Evolutionary conservation across 92 coral and sea anemone genomes (phyloP).

Genomic region (Desmophyllum pertusum): DNA sequence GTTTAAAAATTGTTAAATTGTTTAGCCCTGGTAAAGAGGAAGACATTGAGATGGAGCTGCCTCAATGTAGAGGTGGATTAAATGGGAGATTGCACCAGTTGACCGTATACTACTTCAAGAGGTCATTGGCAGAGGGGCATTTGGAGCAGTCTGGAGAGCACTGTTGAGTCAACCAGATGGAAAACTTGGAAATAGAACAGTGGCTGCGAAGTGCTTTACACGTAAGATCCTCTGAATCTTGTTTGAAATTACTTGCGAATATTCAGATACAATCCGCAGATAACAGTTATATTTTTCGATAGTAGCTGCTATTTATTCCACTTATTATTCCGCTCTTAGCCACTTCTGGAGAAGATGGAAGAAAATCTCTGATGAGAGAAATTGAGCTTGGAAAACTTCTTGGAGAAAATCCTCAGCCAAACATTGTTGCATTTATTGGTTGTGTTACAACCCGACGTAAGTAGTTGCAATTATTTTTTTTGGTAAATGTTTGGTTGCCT

Average conservation of each 20-base stretch:
- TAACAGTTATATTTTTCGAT: no score
- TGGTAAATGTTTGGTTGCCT: no score
- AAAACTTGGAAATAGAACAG: neutral
- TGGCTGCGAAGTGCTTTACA: constrained; percentile 12
- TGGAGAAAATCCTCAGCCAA: neutral
- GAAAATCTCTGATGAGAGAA: constrained; percentile 1
- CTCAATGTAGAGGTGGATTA: neutral
- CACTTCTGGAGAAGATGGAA: neutral
- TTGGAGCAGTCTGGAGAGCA: constrained; percentile 25
- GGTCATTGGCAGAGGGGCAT: constrained; percentile 27
- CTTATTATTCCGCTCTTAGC: no score
- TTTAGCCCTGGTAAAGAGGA: constrained; percentile 11
- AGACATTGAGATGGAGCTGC: constrained; percentile 1
- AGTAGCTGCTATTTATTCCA: no score
- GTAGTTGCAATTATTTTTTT: no score
- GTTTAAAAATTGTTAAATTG: neutral
- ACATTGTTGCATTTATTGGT: constrained; percentile 1
- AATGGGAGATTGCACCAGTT: constrained; percentile 12
- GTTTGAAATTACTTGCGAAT: neutral
- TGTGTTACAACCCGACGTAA: neutral
- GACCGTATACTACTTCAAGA: constrained; percentile 3
- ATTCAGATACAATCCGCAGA: neutral
- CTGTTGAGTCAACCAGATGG: neutral
- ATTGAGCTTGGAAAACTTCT: constrained; percentile 10
- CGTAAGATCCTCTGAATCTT: neutral